These are phyloP conservation scores for Todiramphus saurophagus DNA, from an alignment of 2,113 vertebrate species.

Conservation along the genomic window DNA sequence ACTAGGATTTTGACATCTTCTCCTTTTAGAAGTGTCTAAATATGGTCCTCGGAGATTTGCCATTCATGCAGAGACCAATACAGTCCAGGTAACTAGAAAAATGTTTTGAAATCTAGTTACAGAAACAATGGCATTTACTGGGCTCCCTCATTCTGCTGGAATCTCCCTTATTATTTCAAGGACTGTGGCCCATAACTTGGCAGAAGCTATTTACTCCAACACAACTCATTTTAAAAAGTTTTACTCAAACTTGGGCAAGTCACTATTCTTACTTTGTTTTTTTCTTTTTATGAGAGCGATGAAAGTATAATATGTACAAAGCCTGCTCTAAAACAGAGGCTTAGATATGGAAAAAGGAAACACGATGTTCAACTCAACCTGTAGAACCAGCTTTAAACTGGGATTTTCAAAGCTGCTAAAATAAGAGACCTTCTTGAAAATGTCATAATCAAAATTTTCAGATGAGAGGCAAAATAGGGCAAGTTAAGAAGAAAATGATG, in stretches of 20 bases:
- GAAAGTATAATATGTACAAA: background rate
- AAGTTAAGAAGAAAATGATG: background rate
- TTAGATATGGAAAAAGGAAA: background rate
- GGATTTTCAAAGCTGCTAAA: background rate
- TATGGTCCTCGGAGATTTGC: background rate
- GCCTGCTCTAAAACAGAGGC: background rate
- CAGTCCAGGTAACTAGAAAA: background rate
- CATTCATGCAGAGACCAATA: background rate
- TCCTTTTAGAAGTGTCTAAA: slow-evolving; percentile 7
- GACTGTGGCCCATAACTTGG: background rate
- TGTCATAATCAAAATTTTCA: background rate
- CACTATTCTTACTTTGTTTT: background rate
- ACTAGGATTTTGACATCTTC: background rate
- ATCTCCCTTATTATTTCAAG: background rate
- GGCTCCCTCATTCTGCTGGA: background rate
- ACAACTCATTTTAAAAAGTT: background rate
- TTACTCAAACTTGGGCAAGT: background rate
- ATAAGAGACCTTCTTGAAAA: background rate
- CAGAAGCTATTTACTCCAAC: background rate
- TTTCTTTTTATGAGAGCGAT: background rate
- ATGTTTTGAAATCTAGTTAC: background rate
- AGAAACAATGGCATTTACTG: background rate
- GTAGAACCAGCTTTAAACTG: background rate
- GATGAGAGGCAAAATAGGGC: background rate
- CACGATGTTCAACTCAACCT: background rate